A percentile compares a stretch with the other conserved stretches of the same genome.
Evolutionary conservation across 2,797 vertebrate species (phyloP).

Genomic region (Hydrolagus colliei): DNA sequence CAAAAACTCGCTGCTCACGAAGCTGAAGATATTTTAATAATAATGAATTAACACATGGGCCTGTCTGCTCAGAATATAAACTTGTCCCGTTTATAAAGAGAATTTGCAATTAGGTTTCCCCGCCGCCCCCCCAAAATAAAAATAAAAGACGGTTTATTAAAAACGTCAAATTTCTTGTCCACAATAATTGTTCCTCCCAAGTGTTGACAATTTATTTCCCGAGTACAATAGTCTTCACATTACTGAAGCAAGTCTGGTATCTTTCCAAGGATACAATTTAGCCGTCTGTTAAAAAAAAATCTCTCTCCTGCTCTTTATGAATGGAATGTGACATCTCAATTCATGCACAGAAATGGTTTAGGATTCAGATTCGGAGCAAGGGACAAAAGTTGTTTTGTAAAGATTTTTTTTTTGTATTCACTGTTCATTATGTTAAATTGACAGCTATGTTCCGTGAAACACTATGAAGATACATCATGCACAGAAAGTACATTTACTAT

Average conservation of each 20-base stretch:
- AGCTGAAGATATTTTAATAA: conserved; percentile 23
- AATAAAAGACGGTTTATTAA: conserved; percentile 21
- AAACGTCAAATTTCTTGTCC: conserved; percentile 10
- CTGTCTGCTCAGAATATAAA: conserved; percentile 12
- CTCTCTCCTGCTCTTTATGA: neutral
- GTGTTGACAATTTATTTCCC: neutral
- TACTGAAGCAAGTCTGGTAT: conserved; percentile 1
- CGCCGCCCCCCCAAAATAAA: no score
- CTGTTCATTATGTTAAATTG: conserved; percentile 28
- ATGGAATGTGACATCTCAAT: conserved; percentile 30
- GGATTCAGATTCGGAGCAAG: neutral
- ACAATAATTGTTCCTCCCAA: conserved; percentile 21
- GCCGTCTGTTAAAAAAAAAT: conserved; percentile 11
- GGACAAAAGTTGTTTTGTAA: conserved; percentile 19
- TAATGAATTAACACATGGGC: conserved; percentile 3
- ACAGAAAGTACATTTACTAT: conserved; percentile 21
- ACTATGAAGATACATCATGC: neutral
- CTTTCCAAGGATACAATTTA: neutral
- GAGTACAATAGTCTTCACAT: neutral
- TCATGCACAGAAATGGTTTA: conserved; percentile 28
- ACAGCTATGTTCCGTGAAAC: neutral
- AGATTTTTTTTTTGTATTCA: conserved; percentile 6
- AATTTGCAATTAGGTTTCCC: no score
- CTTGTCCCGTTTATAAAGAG: neutral
- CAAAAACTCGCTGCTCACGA: neutral